A percentile compares a stretch with the other conserved stretches of the same genome.
phyloP scores from a whole-genome alignment of 2,888 invertebrate species.

The Cryptus armator region DNA sequence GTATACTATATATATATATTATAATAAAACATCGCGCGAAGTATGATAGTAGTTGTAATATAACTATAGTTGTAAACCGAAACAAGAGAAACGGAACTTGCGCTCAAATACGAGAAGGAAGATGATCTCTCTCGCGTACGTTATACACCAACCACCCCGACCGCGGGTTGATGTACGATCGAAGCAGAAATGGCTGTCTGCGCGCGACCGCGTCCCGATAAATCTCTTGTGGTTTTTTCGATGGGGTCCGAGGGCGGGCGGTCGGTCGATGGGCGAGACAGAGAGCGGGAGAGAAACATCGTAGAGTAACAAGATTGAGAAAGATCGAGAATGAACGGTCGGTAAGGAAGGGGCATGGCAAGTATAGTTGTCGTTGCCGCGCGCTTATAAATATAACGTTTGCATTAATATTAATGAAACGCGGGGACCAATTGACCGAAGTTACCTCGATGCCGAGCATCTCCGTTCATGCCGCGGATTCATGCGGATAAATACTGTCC shows the following conservation, averaged over 20 bases:
- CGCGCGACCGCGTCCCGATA: slow-evolving; percentile 80
- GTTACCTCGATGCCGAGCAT: slow-evolving; percentile 33
- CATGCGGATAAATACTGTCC: slow-evolving; percentile 4
- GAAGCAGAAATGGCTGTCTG: slow-evolving; percentile 82
- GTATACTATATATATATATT: neutral
- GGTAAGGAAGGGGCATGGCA: slow-evolving; percentile 47
- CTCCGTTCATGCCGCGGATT: neutral
- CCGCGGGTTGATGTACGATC: slow-evolving; percentile 79
- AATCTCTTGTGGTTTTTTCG: slow-evolving; percentile 77
- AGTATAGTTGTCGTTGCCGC: slow-evolving; percentile 74
- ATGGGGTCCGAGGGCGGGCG: slow-evolving; percentile 58
- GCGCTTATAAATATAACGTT: slow-evolving; percentile 82
- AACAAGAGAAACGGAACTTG: slow-evolving; percentile 21
- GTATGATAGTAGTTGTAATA: neutral
- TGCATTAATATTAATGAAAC: slow-evolving; percentile 82
- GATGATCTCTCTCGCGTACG: slow-evolving; percentile 69
- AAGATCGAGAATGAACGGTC: slow-evolving; percentile 3
- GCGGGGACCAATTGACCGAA: slow-evolving; percentile 64
- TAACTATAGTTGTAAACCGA: neutral
- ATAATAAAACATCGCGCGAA: neutral
- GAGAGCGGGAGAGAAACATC: neutral
- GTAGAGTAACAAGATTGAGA: slow-evolving; percentile 9
- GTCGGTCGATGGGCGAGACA: slow-evolving; percentile 24
- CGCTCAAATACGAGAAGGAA: neutral
- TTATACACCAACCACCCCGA: slow-evolving; percentile 78